phyloP scores from a whole-genome alignment of 2,888 invertebrate species.

The Eupelmus urozonus region DNA sequence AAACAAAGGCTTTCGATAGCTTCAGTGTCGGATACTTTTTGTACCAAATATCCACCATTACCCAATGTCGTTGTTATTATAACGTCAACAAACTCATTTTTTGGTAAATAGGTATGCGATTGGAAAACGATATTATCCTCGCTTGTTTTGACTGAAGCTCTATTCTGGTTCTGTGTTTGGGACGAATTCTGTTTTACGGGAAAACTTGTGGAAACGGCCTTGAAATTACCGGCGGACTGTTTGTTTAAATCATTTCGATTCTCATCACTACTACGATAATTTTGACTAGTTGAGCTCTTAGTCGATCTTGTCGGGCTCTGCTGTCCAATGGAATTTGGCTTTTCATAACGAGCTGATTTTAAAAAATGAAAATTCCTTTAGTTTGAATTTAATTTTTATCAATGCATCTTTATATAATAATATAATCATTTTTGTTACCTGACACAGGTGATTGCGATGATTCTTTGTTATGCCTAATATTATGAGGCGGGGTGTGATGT shows the following conservation, averaged over 20 bases:
- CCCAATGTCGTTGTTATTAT: constrained; percentile 48
- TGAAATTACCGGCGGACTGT: constrained; percentile 9
- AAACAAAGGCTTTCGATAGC: constrained; percentile 60
- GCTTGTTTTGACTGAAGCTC: neutral
- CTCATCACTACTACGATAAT: neutral
- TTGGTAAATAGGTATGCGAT: constrained; percentile 61
- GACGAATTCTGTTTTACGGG: constrained; percentile 25
- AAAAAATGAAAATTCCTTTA: neutral
- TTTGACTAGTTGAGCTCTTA: neutral
- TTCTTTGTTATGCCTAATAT: neutral
- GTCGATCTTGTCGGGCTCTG: neutral
- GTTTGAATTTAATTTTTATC: neutral
- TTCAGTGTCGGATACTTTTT: constrained; percentile 58
- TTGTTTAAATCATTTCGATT: neutral
- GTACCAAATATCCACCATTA: constrained; percentile 65
- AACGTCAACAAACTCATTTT: constrained; percentile 62
- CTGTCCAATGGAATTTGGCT: neutral
- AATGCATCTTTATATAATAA: neutral
- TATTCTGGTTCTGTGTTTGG: neutral
- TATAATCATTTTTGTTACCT: constrained; percentile 4
- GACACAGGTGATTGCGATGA: neutral
- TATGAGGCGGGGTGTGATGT: too few relatives aligned
- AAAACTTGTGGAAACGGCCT: constrained; percentile 21
- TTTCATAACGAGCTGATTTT: neutral
- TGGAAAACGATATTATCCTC: constrained; percentile 50